Conservation (phyloP, 2,888 invertebrate genomes). For the Drosophila meridiana region DNA sequence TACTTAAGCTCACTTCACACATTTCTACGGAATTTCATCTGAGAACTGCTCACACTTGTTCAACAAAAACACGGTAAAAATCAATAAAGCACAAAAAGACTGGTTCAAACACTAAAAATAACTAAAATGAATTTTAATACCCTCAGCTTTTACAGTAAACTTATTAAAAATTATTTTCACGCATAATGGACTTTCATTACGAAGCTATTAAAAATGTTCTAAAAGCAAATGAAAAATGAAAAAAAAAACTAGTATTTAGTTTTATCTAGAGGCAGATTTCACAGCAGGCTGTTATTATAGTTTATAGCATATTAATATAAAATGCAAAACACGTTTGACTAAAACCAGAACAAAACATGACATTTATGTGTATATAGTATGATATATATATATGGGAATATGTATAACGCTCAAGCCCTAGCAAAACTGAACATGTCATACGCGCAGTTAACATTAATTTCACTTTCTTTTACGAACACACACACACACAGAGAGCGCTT, state of each 20-base stretch:
- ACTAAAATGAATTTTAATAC: background rate
- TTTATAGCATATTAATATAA: slow-evolving; percentile 48
- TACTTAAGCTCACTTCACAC: background rate
- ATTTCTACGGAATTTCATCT: background rate
- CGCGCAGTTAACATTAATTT: slow-evolving; percentile 76
- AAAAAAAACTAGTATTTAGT: slow-evolving; percentile 7
- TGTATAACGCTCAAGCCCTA: slow-evolving; percentile 25
- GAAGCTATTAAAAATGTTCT: slow-evolving; percentile 3
- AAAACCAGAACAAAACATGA: slow-evolving; percentile 29
- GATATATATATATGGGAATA: slow-evolving; percentile 1
- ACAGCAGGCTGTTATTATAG: slow-evolving; percentile 46
- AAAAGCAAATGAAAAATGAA: slow-evolving; percentile 2
- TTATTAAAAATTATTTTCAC: background rate
- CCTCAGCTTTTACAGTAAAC: background rate
- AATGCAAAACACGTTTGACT: slow-evolving; percentile 53
- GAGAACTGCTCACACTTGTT: background rate
- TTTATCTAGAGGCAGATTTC: slow-evolving; percentile 26
- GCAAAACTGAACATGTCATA: slow-evolving; percentile 54
- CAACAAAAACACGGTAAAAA: background rate
- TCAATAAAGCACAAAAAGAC: background rate
- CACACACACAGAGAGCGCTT: slow-evolving; percentile 21
- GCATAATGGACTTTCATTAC: slow-evolving; percentile 5
- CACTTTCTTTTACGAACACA: slow-evolving; percentile 69
- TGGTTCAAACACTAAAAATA: background rate
- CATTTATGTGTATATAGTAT: background rate